Evolutionary conservation across 2,888 invertebrate genomes (phyloP).

Genomic region (Carterocephalus palaemon): DNA sequence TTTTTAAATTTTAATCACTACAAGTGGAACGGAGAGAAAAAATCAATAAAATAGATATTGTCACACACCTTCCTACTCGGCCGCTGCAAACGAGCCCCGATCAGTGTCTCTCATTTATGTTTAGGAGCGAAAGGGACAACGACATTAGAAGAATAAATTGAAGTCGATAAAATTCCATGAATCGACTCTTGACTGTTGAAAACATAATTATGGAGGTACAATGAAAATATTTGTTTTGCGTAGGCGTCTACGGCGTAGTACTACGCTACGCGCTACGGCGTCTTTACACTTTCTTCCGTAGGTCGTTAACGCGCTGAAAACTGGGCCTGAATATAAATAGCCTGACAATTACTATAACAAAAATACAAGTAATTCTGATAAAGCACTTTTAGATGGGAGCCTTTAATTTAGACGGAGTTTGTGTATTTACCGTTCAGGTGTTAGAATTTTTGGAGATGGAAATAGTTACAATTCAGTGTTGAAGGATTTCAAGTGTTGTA

Average conservation of each 20-base stretch:
- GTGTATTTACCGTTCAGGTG: neutral
- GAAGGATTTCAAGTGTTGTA: no score
- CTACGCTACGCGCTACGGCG: conserved; percentile 41
- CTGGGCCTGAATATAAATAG: conserved; percentile 19
- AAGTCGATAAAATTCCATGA: conserved; percentile 29
- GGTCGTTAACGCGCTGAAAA: conserved; percentile 20
- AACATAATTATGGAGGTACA: conserved; percentile 31
- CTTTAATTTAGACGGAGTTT: neutral
- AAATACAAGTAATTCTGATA: conserved; percentile 19
- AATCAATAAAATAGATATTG: no score
- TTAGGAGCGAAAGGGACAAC: conserved; percentile 2
- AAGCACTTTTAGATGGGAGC: conserved; percentile 6
- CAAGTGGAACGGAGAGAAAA: no score
- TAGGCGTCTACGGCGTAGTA: conserved; percentile 53
- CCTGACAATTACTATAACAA: conserved; percentile 17
- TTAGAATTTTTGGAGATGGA: neutral
- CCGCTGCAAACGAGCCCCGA: no score
- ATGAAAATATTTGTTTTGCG: conserved; percentile 38
- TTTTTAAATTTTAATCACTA: no score
- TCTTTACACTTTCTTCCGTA: conserved; percentile 12
- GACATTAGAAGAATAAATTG: conserved; percentile 6
- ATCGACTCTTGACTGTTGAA: conserved; percentile 26
- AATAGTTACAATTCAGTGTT: no score
- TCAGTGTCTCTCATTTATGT: neutral
- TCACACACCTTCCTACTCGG: no score